Base-by-base conservation (phyloP, 2,113 vertebrate species). In the Meriones unguiculatus region DNA sequence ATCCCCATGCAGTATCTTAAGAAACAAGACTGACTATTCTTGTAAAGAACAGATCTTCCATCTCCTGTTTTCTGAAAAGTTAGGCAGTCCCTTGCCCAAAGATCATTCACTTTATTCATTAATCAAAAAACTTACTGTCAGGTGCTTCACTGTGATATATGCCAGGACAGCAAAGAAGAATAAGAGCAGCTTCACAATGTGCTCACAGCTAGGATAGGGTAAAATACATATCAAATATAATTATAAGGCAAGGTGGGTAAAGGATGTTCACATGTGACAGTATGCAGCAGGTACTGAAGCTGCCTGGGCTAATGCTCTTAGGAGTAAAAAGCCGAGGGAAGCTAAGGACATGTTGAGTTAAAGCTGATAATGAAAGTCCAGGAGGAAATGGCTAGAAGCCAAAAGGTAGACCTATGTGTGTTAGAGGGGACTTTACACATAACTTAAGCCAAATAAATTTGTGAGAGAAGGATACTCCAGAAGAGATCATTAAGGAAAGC, bases 101-200 rank as follows among this genome's bases (percentile, higher is more conserved):
- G 50, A 81, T 72, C 17, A 35, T 38, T 64, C n/a, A 77, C 64
- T 64, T 92, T 14, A 93, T 90, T 90, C 10, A 70, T 28, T 73
- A 32, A 90, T 57, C 50, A 25, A 93, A 93, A 97, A 95, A 46
- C 35, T 5, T 8, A 65, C 38, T 64, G n/a, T 84, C 30, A 73
- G 22, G 9, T 67, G 17, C 9, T 89, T 10, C 24, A 30, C 11
- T 93, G 22, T n/a, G 1, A 11, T 89, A 13, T 85, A 2, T 54
- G 86, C 11, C 17, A 80, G 52, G 15, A 86, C 9, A 82, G 65
- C 35, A 88, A 92, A 90, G 57, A 50, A 30, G 25, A 80, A 4
- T 75, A 76, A 75, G 5, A 78, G 3, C 15, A 30, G 59, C 0
- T 59, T 80, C 57, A 78, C 0, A 4, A 65, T 52, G 14, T 81